Percentiles rank a stretch among this genome's conserved stretches.
Evolutionary conservation across 2,797 vertebrate genomes (phyloP).

Genomic region (Danio kyathit): DNA sequence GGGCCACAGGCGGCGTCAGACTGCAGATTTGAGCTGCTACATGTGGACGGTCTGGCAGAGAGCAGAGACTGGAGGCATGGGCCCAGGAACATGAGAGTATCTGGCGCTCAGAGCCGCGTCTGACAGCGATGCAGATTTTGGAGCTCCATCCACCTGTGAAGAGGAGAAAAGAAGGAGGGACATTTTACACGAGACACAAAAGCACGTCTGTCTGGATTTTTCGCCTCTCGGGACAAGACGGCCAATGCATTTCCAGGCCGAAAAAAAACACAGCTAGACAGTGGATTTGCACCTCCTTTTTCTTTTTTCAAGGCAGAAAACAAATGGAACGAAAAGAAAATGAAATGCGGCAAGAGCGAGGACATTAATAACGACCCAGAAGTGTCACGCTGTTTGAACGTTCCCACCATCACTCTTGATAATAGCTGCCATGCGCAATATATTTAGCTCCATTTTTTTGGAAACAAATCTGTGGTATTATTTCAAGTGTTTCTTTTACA

Average conservation of each 20-base stretch:
- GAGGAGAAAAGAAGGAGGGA: conserved; percentile 25
- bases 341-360: conserved; percentile 4
- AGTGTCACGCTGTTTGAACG: conserved; percentile 45
- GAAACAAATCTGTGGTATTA: conserved; percentile 26
- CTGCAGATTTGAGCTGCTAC: conserved; percentile 30
- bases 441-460: conserved; percentile 25
- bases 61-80: conserved; percentile 15
- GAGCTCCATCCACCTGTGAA: conserved; percentile 51
- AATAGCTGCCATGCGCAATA: conserved; percentile 37
- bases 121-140: conserved; percentile 14
- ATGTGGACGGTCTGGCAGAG: conserved; percentile 38
- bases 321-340: conserved; percentile 32
- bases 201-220: conserved; percentile 37
- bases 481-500: conserved; percentile 37
- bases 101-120: conserved; percentile 20
- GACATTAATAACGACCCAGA: conserved; percentile 47
- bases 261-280: conserved; percentile 33
- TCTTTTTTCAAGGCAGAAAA: conserved; percentile 20
- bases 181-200: conserved; percentile 25
- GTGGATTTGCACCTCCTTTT: background rate
- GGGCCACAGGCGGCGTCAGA: conserved; percentile 55
- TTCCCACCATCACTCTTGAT: conserved; percentile 35
- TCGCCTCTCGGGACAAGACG: conserved; percentile 20
- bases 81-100: conserved; percentile 30
- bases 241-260: conserved; percentile 30